Percentiles rank a stretch among this genome's conserved stretches.
Evolutionary conservation across 1,140 invertebrate genomes (phyloP).

Genomic region (Schmidtea mediterranea): DNA sequence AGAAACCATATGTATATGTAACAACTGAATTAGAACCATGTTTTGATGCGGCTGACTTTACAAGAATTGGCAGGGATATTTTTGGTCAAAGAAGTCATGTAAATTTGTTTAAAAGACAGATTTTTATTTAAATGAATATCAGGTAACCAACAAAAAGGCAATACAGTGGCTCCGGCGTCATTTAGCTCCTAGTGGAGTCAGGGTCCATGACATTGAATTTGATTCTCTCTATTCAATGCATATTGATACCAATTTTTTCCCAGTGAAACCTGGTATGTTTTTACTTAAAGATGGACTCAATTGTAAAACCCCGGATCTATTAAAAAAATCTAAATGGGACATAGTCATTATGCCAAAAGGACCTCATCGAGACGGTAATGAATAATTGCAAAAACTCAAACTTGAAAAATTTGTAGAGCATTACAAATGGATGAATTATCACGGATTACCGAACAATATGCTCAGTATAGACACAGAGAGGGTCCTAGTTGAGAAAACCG

Average conservation of each 20-base stretch:
- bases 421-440: too few species aligned
- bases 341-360: too few species aligned
- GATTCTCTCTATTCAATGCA: neutral
- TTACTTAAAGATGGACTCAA: too few species aligned
- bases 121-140: neutral
- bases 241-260: too few species aligned
- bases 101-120: neutral
- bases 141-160: constrained; percentile 7
- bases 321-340: too few species aligned
- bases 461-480: constrained; percentile 9
- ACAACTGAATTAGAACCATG: constrained; percentile 7
- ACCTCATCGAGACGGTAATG: too few species aligned
- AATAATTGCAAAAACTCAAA: too few species aligned
- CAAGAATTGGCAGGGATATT: constrained; percentile 8
- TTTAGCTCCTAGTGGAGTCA: constrained; percentile 4
- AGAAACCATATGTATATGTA: constrained; percentile 5
- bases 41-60: constrained; percentile 8
- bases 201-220: constrained; percentile 6
- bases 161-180: constrained; percentile 9
- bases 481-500: constrained; percentile 6
- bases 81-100: constrained; percentile 7
- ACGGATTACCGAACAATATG: constrained; percentile 7
- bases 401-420: too few species aligned
- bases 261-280: too few species aligned
- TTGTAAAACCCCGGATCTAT: too few species aligned